Percentiles rank a stretch among this genome's conserved stretches.
These are phyloP conservation scores for Sinentomon sp. DNA, from an alignment of 2,888 invertebrate genomes.

Conservation along the genomic window DNA sequence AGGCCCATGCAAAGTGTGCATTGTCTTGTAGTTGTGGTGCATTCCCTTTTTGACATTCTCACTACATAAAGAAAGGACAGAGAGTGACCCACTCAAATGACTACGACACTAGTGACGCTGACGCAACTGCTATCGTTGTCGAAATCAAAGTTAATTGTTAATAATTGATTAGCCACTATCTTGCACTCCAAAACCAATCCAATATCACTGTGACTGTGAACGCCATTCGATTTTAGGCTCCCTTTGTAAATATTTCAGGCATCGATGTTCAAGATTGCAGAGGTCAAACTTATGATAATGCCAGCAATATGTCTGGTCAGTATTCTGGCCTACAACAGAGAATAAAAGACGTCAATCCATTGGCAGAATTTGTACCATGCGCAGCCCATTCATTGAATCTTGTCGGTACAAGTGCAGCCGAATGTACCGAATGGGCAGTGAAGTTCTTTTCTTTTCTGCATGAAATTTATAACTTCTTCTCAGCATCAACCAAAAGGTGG, in stretches of 20 bases:
- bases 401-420: conserved; percentile 14
- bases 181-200: background rate
- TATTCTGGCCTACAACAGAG: conserved; percentile 17
- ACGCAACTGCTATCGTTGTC: too few species aligned
- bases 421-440: background rate
- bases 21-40: too few species aligned
- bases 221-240: background rate
- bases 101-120: too few species aligned
- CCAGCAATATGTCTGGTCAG: conserved; percentile 17
- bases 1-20: too few species aligned
- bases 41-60: too few species aligned
- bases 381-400: conserved; percentile 18
- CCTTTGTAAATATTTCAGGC: background rate
- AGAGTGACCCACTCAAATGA: too few species aligned
- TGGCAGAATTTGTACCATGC: conserved; percentile 17
- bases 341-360: conserved; percentile 16
- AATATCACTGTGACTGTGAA: too few species aligned
- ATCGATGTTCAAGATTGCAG: conserved; percentile 16
- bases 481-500: conserved; percentile 13
- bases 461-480: conserved; percentile 16
- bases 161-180: too few species aligned
- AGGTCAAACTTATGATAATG: conserved; percentile 18
- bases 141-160: too few species aligned
- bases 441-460: conserved; percentile 16
- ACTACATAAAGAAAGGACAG: too few species aligned